These are phyloP conservation scores for Drosophila melanica DNA, from an alignment of 1,140 invertebrate species.

Conservation along the genomic window DNA sequence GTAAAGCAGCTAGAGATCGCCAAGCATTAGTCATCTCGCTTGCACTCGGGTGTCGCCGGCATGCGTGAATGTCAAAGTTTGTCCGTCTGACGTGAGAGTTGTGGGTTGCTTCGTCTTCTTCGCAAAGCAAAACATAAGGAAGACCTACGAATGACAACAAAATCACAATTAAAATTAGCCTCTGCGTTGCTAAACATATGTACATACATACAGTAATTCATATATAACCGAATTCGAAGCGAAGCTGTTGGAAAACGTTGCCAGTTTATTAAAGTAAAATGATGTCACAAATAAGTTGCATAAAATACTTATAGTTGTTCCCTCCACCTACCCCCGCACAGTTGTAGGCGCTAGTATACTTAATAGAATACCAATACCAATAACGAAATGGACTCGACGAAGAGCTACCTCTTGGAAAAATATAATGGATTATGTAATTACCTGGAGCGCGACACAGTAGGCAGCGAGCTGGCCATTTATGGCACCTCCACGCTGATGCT, in stretches of 20 bases:
- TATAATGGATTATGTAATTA: conserved; percentile 79
- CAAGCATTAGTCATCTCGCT: conserved; percentile 35
- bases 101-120: conserved; percentile 24
- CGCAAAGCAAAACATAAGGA: conserved; percentile 58
- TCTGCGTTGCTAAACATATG: conserved; percentile 38
- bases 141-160: conserved; percentile 46
- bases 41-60: conserved; percentile 43
- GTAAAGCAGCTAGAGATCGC: conserved; percentile 45
- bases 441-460: conserved; percentile 74
- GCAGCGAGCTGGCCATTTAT: conserved; percentile 70
- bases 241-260: conserved; percentile 42
- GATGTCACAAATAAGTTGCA: conserved; percentile 61
- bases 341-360: conserved; percentile 62
- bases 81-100: conserved; percentile 28
- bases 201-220: conserved; percentile 40
- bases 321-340: conserved; percentile 39
- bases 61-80: conserved; percentile 57
- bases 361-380: conserved; percentile 30
- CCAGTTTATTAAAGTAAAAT: conserved; percentile 53
- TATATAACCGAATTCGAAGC: conserved; percentile 36
- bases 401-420: conserved; percentile 56
- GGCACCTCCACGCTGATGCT: conserved; percentile 72
- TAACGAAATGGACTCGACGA: conserved; percentile 51
- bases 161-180: conserved; percentile 60
- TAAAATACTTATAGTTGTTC: conserved; percentile 37